Evolutionary conservation across 2,888 invertebrate species (phyloP), one percentile per base, ranked within the genome.

Genomic region (Mamestra brassicae): DNA sequence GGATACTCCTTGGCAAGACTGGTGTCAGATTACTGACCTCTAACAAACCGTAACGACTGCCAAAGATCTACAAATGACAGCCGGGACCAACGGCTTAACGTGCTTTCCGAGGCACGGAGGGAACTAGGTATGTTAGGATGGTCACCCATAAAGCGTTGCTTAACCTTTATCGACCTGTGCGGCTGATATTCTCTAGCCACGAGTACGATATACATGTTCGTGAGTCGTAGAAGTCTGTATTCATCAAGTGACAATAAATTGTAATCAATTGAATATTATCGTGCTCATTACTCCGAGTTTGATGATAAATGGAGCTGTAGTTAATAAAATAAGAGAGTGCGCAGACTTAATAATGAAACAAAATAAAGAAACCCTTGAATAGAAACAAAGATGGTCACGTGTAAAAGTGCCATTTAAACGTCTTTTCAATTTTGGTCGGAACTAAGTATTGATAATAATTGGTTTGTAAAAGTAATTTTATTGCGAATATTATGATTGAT

Each of bases 181-280:
- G 26, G 26, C 26, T 26, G 26, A 26, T 26, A 26, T 26, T 26
- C 26, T 38, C 2, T 38, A 5, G 5, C 38, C 38, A 2, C 7
- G 7, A 45, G 45, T 45, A 45, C 11, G 11, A 11, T 8, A 45
- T 45, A 8, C 11, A 47, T 55, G 13, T 60, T n/a, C 38, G 52
- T 47, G 60, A 54, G n/a, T 54, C 15, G 60, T 66, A 42, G 47
- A 65, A 17, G 47, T 74, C n/a, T 15, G 38, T 47, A 61, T 55
- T 61, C 13, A 66, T 50, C 34, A 61, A 61, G 54, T 8, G 54
- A 75, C 61, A 70, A 60, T 68, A 58, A 71, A 55, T 71, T 74
- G 66, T 73, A 67, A 74, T 81, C 45, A 73, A 50, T 36, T 65
- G 58, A 76, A 68, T 72, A 50, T 67, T 60, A 67, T 72, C 55